phyloP scores from a whole-genome alignment of 2,888 invertebrate species.

The Tipula unca region DNA sequence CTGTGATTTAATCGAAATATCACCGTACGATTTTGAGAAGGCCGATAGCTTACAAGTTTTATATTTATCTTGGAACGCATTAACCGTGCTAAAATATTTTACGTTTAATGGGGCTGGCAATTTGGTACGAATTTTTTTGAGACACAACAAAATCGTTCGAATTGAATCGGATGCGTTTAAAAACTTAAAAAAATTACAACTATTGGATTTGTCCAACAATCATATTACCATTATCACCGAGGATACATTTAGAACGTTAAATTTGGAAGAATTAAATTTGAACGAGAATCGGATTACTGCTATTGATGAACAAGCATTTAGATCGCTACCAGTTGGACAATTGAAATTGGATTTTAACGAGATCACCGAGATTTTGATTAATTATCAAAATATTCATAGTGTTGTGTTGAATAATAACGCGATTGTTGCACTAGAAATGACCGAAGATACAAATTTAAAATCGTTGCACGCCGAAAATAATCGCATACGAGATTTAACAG shows the following conservation, averaged over 20 bases:
- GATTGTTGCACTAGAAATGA: not conserved
- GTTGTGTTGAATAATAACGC: not conserved
- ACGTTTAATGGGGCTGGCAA: not conserved
- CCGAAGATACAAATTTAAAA: not conserved
- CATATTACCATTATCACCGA: not conserved
- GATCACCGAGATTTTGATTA: not conserved
- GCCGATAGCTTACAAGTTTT: not conserved
- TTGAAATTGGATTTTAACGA: not conserved
- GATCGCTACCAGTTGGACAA: not conserved
- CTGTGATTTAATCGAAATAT: not conserved
- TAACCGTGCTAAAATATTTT: not conserved
- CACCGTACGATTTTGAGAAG: not conserved
- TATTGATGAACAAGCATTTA: not conserved
- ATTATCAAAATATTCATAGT: not conserved
- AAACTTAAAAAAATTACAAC: not conserved
- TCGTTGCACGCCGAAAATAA: not conserved
- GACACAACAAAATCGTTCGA: not conserved
- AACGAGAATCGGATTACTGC: not conserved
- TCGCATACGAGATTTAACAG: not conserved
- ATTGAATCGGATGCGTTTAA: not conserved
- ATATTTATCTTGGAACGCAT: not conserved
- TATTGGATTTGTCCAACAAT: not conserved
- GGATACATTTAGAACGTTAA: not conserved
- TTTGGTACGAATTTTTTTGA: not conserved
- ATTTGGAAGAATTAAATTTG: not conserved